Evolutionary conservation across 2,113 vertebrate genomes (phyloP), one percentile per base, ranked within the genome.

Genomic region (Rhodinocichla rosea): DNA sequence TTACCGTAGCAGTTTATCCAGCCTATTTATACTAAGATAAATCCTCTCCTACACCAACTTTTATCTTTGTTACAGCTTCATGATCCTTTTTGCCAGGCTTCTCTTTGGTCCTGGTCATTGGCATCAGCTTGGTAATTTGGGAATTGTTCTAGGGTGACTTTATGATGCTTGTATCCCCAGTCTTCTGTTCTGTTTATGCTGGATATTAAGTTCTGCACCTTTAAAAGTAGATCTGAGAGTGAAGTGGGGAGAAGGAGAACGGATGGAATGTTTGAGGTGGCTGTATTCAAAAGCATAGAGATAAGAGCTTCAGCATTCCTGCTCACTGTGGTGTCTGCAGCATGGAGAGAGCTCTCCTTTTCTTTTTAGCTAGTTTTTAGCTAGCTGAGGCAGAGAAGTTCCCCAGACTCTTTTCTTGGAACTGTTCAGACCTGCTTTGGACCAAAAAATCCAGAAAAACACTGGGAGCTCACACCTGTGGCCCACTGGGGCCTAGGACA

Each of bases 401-500:
- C 19, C 37, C 7, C 2, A 1, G 14, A 23, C 47, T 78, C 37
- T 14, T 53, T 64, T 14, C 24, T 42, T 64, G 24, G 32, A 42
- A 42, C 47, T 42, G 37, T 10, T 42, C 18, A 23, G 14, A n/a
- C 11, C 19, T 79, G 8, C 37, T 64, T 39, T 53, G 30, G 24
- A 28, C 32, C n/a, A 15, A 39, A 42, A 42, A 64, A 18, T 33
- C 11, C 24, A 23, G 47, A 12, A 49, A 17, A 64, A 2, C 30
- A 52, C 24, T 0, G 0, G 19, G 19, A 53, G 14, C 32, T 53
- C 24, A 4, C 7, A 6, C 32, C 37, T 64, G 23, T 64, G 37
- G 3, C 32, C 18, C 8, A 10, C 30, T 1, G 5, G 6, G 22
- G 16, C 17, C 24, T 0, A 0, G 32, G 60, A 35, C 2, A 4